Evolutionary conservation across 2,797 vertebrate genomes (phyloP), one percentile per base, ranked within the genome.

Genomic region (Kryptopterus vitreolus): DNA sequence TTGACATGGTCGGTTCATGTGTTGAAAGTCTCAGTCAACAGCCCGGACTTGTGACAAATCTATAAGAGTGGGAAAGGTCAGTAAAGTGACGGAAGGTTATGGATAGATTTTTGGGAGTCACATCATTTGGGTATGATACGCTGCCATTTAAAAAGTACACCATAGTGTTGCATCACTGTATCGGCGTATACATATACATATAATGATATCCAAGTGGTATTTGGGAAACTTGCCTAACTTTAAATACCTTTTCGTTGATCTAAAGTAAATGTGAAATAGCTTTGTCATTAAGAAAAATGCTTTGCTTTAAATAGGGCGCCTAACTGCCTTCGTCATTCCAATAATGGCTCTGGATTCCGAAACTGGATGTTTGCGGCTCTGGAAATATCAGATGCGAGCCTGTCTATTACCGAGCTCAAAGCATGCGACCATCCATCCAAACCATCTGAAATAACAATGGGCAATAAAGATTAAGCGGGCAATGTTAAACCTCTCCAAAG

Each of bases 21-120:
- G 91, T 79, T 89, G 91, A 94, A 89, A 87, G 88, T 87, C 90
- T 87, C 53, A 84, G 78, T 93, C 91, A 90, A 84, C 90, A 87
- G 80, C 63, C 76, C 16, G 79, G 62, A 83, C 76, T 72, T 76
- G 87, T 89, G 69, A 65, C 70, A 33, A 77, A 83, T 77, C 55
- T 65, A 50, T 61, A 81, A 81, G 81, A 69, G 84, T 78, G 55
- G 82, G 77, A 82, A 68, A 82, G 58, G 48, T 77, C 24, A 81
- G 46, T 77, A 78, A 76, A 50, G 48, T 74, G 62, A 38, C 46
- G 35, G n/a, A 75, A 59, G n/a, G 55, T 59, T 59, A 46, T 24
- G n/a, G 8, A 20, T 58, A 58, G 33, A 58, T 46, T 58, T 74
- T 74, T 58, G 13, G 35, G 24, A 35, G 72, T 11, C 72, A 59